These are phyloP conservation scores for Pelodytes ibericus DNA, from an alignment of 2,797 vertebrate species.

Conservation along the genomic window DNA sequence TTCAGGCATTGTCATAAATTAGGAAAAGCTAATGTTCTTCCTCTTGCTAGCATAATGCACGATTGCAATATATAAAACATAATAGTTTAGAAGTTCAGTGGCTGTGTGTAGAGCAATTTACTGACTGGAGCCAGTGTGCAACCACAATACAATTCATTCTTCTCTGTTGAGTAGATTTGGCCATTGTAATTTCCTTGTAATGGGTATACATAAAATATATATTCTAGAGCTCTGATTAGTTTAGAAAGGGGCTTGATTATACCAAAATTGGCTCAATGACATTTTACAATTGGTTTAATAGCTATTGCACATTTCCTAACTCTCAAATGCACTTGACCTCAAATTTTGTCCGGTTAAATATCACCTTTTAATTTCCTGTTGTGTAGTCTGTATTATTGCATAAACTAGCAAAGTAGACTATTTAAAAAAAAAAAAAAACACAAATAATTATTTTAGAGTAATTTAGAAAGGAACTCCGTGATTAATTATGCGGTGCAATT, in stretches of 20 bases:
- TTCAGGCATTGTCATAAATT: conserved; percentile 14
- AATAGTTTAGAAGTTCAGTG: conserved; percentile 32
- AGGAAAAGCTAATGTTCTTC: neutral
- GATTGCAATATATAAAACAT: conserved; percentile 44
- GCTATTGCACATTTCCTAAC: conserved; percentile 7
- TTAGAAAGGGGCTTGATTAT: conserved; percentile 47
- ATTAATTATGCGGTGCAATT: too few relatives aligned
- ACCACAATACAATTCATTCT: conserved; percentile 46
- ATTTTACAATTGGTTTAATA: conserved; percentile 34
- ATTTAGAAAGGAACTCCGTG: too few relatives aligned
- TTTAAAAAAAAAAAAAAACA: neutral
- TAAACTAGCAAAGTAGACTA: neutral
- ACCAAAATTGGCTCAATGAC: conserved; percentile 38
- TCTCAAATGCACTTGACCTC: conserved; percentile 7
- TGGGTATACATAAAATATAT: conserved; percentile 41
- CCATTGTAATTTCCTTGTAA: conserved; percentile 50
- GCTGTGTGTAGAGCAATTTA: conserved; percentile 26
- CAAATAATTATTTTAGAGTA: too few relatives aligned
- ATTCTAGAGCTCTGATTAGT: conserved; percentile 49
- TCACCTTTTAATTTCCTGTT: neutral
- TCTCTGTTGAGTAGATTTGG: conserved; percentile 50
- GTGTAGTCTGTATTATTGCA: neutral
- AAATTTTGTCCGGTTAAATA: neutral
- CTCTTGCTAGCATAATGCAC: conserved; percentile 39
- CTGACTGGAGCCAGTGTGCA: conserved; percentile 52